These are phyloP conservation scores for Chymomyza costata DNA, from an alignment of 1,140 invertebrate genomes.

Conservation along the genomic window DNA sequence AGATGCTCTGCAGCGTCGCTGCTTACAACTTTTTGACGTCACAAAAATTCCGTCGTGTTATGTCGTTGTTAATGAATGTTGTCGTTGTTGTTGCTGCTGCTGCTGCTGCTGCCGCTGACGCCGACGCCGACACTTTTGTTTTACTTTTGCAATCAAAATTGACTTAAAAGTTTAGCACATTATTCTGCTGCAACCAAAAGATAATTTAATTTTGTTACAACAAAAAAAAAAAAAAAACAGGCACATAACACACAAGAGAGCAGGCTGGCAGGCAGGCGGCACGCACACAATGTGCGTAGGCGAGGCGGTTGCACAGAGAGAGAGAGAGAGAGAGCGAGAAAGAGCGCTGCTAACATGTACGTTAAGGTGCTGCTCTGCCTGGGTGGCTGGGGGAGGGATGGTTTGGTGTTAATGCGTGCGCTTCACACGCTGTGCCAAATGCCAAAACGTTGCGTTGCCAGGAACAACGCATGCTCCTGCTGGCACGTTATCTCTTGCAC, in stretches of 20 bases:
- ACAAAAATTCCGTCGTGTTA: too few species aligned
- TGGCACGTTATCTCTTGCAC: slow-evolving; percentile 4
- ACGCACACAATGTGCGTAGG: neutral
- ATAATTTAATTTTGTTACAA: neutral
- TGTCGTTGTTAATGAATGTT: too few species aligned
- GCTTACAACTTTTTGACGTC: too few species aligned
- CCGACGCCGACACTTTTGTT: slow-evolving; percentile 9
- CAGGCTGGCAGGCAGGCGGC: neutral
- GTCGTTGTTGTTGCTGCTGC: slow-evolving; percentile 5
- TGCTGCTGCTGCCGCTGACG: slow-evolving; percentile 2
- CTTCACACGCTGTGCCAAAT: slow-evolving; percentile 51
- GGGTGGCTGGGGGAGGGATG: too few species aligned
- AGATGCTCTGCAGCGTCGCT: too few species aligned
- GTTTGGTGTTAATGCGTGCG: slow-evolving; percentile 52
- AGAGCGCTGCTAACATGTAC: slow-evolving; percentile 7
- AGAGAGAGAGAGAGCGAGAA: neutral
- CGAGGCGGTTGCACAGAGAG: neutral
- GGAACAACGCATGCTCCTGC: slow-evolving; percentile 23
- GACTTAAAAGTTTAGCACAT: slow-evolving; percentile 45
- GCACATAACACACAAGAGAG: slow-evolving; percentile 6
- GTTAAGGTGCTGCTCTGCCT: slow-evolving; percentile 9
- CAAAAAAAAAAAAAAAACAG: slow-evolving; percentile 5
- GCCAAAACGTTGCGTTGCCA: slow-evolving; percentile 30
- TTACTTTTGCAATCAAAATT: slow-evolving; percentile 38
- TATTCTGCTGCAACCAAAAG: slow-evolving; percentile 45